A percentile compares a stretch with the other conserved stretches of the same genome.
phyloP scores from a whole-genome alignment of 2,888 invertebrate genomes.

The Imbricaverruca yamaguchii region DNA sequence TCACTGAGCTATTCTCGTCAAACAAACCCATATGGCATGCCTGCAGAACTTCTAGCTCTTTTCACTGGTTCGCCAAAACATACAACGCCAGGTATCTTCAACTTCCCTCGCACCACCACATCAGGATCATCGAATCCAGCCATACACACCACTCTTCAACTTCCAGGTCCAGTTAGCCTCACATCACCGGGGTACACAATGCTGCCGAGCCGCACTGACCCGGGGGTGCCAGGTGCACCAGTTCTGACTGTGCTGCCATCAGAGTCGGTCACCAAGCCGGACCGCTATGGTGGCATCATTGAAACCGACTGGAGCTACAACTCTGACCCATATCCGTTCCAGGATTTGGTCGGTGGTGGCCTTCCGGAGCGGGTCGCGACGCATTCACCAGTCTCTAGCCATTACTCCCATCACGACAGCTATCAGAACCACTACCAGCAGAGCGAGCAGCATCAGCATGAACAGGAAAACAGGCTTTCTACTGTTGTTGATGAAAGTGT shows the following conservation, averaged over 20 bases:
- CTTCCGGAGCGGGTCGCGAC: neutral
- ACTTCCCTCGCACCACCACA: too few relatives aligned
- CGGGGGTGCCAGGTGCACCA: neutral
- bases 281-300: conserved; percentile 11
- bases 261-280: neutral
- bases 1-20: neutral
- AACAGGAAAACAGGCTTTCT: too few relatives aligned
- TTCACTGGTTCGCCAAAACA: too few relatives aligned
- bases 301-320: neutral
- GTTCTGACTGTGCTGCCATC: neutral
- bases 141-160: too few relatives aligned
- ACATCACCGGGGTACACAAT: too few relatives aligned
- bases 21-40: neutral
- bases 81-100: too few relatives aligned
- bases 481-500: too few relatives aligned
- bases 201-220: too few relatives aligned
- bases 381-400: too few relatives aligned
- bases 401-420: neutral
- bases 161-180: too few relatives aligned
- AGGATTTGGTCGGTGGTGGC: neutral
- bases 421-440: neutral
- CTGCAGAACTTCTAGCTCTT: neutral
- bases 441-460: neutral
- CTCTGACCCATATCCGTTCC: neutral
- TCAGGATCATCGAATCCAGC: too few relatives aligned